Base-by-base conservation (phyloP, 2,113 vertebrate genomes). In the Dinomys branickii region DNA sequence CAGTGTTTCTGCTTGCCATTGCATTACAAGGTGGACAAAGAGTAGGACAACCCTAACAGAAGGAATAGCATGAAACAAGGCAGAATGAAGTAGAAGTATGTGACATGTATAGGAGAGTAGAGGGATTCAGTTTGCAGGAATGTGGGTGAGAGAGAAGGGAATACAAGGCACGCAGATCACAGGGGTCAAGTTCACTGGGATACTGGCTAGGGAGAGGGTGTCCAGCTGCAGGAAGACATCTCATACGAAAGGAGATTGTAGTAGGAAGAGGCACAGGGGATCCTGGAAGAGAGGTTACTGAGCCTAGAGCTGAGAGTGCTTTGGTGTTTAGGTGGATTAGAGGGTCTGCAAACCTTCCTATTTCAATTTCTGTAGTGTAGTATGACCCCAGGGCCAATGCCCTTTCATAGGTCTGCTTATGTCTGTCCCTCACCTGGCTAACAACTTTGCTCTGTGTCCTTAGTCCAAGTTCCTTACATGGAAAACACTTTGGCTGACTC, bases 21-120 rank as follows among this genome's bases (percentile, higher is more conserved):
- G 24, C 10, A 61, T 94, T 50, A 61, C 10, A n/a, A 50, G n/a
- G 26, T 50, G 0, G 22, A 67, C 16, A 17, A 56, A 80, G 41
- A 7, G 7, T 47, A 61, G 30, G 61, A 50, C 3, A 35, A 59
- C 12, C 44, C 12, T 81, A 63, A 44, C 41, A 80, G 67, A 90
- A 3, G 22, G 58, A 63, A 22, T 9, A 73, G 16, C 2, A 20
- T 4, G 30, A 69, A 69, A 5, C 8, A 59, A 58, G 56, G 41
- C 22, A 67, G 33, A 65, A 24, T 88, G 56, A 56, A 17, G 5
- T 33, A 16, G 58, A 77, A 65, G 30, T 19, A 82, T 1, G 0
- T 10, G 41, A 17, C 22, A 2, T 1, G 0, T 33, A 0, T 7
- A 2, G 65, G 44, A n/a, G 12, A 9, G 5, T 1, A 19, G 10